Percentiles rank a stretch among this genome's conserved stretches.
Conservation (phyloP, 2,797 vertebrate species). For the Acanthis flammea region DNA sequence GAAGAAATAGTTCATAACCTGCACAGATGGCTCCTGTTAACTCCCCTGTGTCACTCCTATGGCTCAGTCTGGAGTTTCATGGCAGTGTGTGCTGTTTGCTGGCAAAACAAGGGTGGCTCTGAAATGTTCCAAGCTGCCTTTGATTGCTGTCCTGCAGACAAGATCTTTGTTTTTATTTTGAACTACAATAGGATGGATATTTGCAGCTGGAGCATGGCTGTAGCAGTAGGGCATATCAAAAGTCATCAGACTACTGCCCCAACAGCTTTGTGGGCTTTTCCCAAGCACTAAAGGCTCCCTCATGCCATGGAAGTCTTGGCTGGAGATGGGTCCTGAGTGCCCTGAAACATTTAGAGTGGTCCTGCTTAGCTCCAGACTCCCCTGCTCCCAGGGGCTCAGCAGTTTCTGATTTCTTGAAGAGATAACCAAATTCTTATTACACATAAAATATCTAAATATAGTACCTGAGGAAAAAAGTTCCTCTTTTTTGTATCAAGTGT, state of each 20-base stretch:
- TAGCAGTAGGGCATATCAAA: neutral
- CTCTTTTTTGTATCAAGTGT: neutral
- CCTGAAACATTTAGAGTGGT: neutral
- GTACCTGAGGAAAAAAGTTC: neutral
- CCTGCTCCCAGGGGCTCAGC: neutral
- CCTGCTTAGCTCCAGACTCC: neutral
- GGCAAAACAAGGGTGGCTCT: neutral
- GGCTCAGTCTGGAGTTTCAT: neutral
- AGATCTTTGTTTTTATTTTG: neutral
- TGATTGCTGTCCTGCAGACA: neutral
- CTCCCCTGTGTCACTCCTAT: neutral
- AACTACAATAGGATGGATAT: neutral
- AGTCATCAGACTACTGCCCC: neutral
- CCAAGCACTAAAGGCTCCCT: neutral
- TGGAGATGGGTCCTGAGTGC: neutral
- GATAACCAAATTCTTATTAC: neutral
- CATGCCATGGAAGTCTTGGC: fast-evolving
- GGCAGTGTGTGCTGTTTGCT: neutral
- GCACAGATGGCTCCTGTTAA: neutral
- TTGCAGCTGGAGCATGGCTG: neutral
- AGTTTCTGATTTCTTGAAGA: neutral
- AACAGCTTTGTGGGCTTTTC: neutral
- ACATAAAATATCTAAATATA: neutral
- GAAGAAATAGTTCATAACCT: neutral
- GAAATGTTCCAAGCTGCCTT: neutral